These are phyloP conservation scores for Iphiclides podalirius DNA, from an alignment of 2,888 invertebrate species.

Conservation along the genomic window DNA sequence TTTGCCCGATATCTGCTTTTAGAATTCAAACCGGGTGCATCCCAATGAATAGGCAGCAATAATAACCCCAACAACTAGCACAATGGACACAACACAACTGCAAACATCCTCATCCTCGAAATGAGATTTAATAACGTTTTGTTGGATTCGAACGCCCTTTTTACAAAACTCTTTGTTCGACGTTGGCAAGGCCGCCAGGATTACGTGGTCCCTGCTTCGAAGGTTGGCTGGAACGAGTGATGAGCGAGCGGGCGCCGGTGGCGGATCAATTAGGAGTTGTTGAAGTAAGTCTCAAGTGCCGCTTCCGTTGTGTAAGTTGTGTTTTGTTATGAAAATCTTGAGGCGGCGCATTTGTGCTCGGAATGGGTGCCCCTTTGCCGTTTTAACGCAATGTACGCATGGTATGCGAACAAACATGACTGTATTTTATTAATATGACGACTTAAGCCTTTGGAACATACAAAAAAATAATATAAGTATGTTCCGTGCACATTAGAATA, in stretches of 20 bases:
- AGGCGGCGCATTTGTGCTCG: constrained; percentile 34
- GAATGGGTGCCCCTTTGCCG: constrained; percentile 35
- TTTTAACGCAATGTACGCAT: not conserved
- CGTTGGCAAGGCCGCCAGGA: constrained; percentile 49
- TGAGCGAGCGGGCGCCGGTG: constrained; percentile 23
- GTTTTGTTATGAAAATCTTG: constrained; percentile 58
- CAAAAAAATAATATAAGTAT: too few relatives aligned
- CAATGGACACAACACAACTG: constrained; percentile 42
- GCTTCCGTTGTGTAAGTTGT: constrained; percentile 58
- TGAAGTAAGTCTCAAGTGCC: constrained; percentile 33
- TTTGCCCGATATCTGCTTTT: not conserved
- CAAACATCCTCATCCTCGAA: constrained; percentile 55
- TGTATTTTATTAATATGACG: too few relatives aligned
- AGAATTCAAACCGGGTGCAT: constrained; percentile 28
- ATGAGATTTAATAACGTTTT: constrained; percentile 75
- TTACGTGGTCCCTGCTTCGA: constrained; percentile 28
- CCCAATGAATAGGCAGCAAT: constrained; percentile 46
- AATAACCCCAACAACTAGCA: constrained; percentile 41
- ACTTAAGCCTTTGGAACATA: too few relatives aligned
- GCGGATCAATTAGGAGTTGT: constrained; percentile 46
- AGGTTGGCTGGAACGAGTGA: constrained; percentile 6
- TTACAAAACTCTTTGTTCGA: constrained; percentile 57
- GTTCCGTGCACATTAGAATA: too few relatives aligned
- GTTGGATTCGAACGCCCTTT: constrained; percentile 64
- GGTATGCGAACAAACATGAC: too few relatives aligned